Conservation (phyloP, 2,888 invertebrate species). For the Epinotia ramella region DNA sequence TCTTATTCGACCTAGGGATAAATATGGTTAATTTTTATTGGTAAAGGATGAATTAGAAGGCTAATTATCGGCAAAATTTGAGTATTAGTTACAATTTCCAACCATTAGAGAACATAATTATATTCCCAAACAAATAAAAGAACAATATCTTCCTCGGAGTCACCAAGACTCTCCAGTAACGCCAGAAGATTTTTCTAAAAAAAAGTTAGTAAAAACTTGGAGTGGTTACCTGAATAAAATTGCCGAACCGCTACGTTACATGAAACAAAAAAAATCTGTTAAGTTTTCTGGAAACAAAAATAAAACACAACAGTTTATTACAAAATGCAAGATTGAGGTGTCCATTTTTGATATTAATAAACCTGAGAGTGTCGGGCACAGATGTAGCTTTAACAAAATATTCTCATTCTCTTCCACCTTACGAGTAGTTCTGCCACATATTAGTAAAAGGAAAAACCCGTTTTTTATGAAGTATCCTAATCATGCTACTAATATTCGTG, state of each 20-base stretch:
- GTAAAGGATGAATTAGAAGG: neutral
- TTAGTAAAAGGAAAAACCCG: too few relatives aligned
- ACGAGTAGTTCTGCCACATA: neutral
- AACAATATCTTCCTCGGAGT: neutral
- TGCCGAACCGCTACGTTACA: constrained; percentile 83
- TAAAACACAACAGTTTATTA: constrained; percentile 59
- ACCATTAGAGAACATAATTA: neutral
- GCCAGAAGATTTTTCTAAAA: neutral
- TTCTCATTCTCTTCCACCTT: neutral
- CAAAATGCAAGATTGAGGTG: neutral
- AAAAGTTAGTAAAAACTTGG: constrained; percentile 29
- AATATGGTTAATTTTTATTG: neutral
- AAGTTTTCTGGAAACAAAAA: constrained; percentile 55
- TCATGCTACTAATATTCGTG: too few relatives aligned
- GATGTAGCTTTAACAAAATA: neutral
- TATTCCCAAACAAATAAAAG: neutral
- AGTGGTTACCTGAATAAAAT: constrained; percentile 78
- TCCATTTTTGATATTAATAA: too few relatives aligned
- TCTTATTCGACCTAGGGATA: too few relatives aligned
- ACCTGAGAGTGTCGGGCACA: too few relatives aligned
- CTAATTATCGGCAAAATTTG: neutral
- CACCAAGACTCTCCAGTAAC: neutral
- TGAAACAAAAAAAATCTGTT: constrained; percentile 67
- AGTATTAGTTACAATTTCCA: neutral
- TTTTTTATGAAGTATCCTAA: too few relatives aligned